Percentiles rank a stretch among this genome's conserved stretches.
Conservation (phyloP, 2,888 invertebrate genomes). For the Uloborus plumipes region DNA sequence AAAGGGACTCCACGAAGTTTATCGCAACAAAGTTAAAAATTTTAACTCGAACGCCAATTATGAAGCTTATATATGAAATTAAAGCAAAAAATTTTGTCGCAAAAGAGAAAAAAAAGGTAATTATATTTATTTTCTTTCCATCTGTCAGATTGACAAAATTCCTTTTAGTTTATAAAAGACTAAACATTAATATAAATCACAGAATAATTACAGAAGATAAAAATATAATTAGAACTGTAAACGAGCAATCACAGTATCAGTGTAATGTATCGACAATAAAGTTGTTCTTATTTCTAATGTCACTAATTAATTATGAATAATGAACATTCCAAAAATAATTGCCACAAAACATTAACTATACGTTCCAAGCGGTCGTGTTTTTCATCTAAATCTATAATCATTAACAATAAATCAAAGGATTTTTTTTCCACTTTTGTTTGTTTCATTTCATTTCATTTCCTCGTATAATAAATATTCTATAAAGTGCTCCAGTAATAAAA, state of each 20-base stretch:
- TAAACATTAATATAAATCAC: conserved; percentile 54
- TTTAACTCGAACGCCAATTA: no score
- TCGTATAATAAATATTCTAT: conserved; percentile 59
- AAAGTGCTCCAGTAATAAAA: conserved; percentile 35
- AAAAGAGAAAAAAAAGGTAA: no score
- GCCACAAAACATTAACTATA: conserved; percentile 61
- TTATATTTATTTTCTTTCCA: no score
- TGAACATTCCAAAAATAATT: conserved; percentile 57
- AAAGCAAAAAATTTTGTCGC: no score
- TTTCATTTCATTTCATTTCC: conserved; percentile 44
- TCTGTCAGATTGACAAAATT: no score
- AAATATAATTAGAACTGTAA: conserved; percentile 45
- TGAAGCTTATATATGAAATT: no score
- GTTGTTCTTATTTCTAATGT: conserved; percentile 57
- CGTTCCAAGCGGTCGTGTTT: conserved; percentile 51
- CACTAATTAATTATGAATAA: conserved; percentile 62
- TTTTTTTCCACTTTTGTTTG: conserved; percentile 34
- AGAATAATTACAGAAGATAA: conserved; percentile 44
- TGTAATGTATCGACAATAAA: conserved; percentile 62
- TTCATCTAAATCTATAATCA: conserved; percentile 63
- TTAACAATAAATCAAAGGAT: conserved; percentile 59
- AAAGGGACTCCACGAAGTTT: no score
- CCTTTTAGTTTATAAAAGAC: not conserved
- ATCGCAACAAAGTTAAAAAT: no score
- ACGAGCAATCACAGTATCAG: conserved; percentile 37